Evolutionary conservation across 2,113 vertebrate genomes (phyloP), one percentile per base, ranked within the genome.

Genomic region (Ochotona princeps): DNA sequence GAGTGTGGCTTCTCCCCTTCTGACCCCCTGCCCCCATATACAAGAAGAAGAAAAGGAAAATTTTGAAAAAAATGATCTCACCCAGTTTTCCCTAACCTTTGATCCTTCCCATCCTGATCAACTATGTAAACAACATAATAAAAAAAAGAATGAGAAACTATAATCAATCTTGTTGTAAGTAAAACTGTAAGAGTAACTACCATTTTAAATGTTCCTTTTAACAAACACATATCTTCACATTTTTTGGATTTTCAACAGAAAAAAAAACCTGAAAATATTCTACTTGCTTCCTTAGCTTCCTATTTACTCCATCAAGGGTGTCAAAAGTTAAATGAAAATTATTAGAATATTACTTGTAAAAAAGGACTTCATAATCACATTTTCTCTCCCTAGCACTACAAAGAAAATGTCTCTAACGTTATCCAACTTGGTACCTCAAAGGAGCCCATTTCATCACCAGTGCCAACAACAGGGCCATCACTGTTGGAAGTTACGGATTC

Each of bases 101-200:
- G 38, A 44, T 44, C 38, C 38, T 44, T 44, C 38, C 38, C 38
- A 44, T 44, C 38, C 38, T 44, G 38, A 44, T 44, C 38, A 44
- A 6, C 38, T 44, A 44, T 44, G 38, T 44, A 44, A 44, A 44
- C 38, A 44, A 4, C 38, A 44, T 44, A 44, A 44, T 44, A 44
- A 44, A 4, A 44, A 44, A 44, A 44, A 44, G 38, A 57, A 57
- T 57, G 54, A 93, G 44, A 84, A 92, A 76, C 2, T 69, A 23
- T 49, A 79, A 80, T 60, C 82, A 95, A 95, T 47, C 70, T 57
- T 91, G 7, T 66, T 82, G 1, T 82, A 89, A 93, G 28, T 74
- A 76, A 82, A 92, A 78, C 84, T 78, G 12, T 74, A n/a, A 84
- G 74, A 90, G 72, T 54, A 88, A 87, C 32, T 30, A 7, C n/a